A percentile compares a stretch with the other conserved stretches of the same genome.
Evolutionary conservation across 2,797 vertebrate species (phyloP).

Genomic region (Enteromius unitaeniatus): DNA sequence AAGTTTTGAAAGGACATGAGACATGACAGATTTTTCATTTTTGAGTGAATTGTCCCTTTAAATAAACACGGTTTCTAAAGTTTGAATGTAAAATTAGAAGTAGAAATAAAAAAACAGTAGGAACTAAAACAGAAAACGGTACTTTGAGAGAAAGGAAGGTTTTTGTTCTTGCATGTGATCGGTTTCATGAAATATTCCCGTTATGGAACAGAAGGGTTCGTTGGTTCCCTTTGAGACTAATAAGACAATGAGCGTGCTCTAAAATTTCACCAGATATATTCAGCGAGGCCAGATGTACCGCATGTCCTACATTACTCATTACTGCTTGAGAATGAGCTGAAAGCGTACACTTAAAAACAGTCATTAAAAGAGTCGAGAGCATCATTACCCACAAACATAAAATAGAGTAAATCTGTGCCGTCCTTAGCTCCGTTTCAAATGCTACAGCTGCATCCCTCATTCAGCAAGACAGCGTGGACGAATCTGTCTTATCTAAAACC

Average conservation of each 20-base stretch:
- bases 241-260: constrained; percentile 18
- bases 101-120: not conserved
- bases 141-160: not conserved
- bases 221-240: constrained; percentile 31
- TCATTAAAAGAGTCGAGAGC: constrained; percentile 18
- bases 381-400: constrained; percentile 20
- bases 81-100: not conserved
- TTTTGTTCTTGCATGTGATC: constrained; percentile 7
- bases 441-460: constrained; percentile 24
- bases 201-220: constrained; percentile 1
- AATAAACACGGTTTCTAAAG: not conserved
- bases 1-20: not conserved
- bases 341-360: constrained; percentile 35
- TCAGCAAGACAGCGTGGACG: constrained; percentile 1
- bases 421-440: constrained; percentile 6
- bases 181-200: not conserved
- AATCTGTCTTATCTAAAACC: constrained; percentile 11
- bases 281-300: constrained; percentile 4
- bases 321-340: constrained; percentile 23
- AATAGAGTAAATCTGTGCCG: constrained; percentile 7
- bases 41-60: not conserved
- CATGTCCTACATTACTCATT: constrained; percentile 31
- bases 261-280: constrained; percentile 23
- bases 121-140: not conserved
- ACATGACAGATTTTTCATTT: not conserved